These are phyloP conservation scores for Eumerus sabulonum DNA, from an alignment of 2,888 invertebrate genomes.

Conservation along the genomic window DNA sequence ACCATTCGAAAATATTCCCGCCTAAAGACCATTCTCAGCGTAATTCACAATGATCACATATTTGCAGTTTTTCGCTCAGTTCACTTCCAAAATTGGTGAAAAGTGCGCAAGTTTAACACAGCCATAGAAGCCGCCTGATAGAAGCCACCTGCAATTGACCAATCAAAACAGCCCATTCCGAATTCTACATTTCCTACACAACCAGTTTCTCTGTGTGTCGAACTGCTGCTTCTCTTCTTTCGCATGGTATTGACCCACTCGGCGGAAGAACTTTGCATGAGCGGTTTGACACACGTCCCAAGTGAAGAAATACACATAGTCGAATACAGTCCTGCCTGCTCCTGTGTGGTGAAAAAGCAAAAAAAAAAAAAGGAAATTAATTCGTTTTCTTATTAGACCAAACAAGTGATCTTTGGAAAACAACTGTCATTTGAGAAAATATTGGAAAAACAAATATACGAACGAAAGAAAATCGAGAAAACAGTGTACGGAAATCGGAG, in stretches of 20 bases:
- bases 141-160: conserved; percentile 70
- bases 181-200: conserved; percentile 57
- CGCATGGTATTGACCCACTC: conserved; percentile 70
- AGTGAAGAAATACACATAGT: conserved; percentile 24
- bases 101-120: conserved; percentile 34
- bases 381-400: neutral
- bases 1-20: conserved; percentile 21
- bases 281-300: conserved; percentile 15
- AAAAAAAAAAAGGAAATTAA: no score
- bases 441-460: neutral
- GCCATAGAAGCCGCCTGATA: conserved; percentile 72
- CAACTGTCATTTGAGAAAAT: conserved; percentile 19
- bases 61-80: conserved; percentile 18
- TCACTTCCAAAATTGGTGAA: conserved; percentile 4
- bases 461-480: conserved; percentile 16
- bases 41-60: conserved; percentile 20
- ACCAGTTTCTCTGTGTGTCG: conserved; percentile 59
- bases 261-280: conserved; percentile 22
- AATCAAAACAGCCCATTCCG: conserved; percentile 56
- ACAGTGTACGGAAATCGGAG: conserved; percentile 22
- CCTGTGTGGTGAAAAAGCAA: no score
- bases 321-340: neutral
- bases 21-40: conserved; percentile 8
- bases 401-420: conserved; percentile 37
- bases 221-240: conserved; percentile 20